Percentiles rank a stretch among this genome's conserved stretches.
Evolutionary conservation across 2,113 vertebrate genomes (phyloP).

Genomic region (Malurus elegans): DNA sequence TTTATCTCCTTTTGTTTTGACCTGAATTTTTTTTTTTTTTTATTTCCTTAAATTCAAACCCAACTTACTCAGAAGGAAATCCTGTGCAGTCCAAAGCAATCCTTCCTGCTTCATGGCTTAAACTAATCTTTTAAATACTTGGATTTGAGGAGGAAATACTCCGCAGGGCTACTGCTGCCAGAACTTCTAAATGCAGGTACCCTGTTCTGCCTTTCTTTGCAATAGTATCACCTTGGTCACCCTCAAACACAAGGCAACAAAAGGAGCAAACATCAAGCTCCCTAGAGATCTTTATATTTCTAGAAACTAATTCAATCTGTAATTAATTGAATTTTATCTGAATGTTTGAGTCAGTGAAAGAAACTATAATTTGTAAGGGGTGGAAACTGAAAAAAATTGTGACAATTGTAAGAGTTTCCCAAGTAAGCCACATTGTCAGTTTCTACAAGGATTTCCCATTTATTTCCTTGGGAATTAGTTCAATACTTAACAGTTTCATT

Average conservation of each 20-base stretch:
- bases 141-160: not conserved
- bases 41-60: not conserved
- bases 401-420: not conserved
- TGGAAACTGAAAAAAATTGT: not conserved
- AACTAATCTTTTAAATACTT: not conserved
- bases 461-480: not conserved
- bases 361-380: not conserved
- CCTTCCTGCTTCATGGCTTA: not conserved
- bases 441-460: not conserved
- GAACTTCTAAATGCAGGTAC: not conserved
- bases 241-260: not conserved
- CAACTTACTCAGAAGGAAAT: not conserved
- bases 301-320: not conserved
- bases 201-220: not conserved
- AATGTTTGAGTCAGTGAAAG: not conserved
- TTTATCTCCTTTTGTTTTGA: not conserved
- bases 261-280: not conserved
- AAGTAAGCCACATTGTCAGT: not conserved
- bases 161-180: not conserved
- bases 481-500: not conserved
- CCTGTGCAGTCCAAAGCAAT: not conserved
- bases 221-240: not conserved
- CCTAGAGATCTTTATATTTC: not conserved
- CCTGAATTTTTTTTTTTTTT: not conserved
- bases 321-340: not conserved